Evolutionary conservation across 2,113 vertebrate species (phyloP).

Genomic region (Aphyosemion australe): DNA sequence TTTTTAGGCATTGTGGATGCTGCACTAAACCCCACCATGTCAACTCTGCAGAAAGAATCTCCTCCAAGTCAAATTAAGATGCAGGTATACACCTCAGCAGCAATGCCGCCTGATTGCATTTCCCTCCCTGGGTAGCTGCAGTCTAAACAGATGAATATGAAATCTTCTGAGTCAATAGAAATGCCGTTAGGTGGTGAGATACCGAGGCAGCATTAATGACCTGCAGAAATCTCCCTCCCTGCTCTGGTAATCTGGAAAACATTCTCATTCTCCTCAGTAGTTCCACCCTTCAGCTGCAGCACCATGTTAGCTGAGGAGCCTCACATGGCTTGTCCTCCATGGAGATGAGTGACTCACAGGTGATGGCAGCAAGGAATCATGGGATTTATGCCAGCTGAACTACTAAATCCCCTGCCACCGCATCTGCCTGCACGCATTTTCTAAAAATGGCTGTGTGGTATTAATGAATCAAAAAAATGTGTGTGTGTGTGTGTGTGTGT

Average conservation of each 20-base stretch:
- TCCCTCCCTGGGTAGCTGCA: conserved; percentile 54
- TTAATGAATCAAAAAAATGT: neutral
- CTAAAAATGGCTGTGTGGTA: neutral
- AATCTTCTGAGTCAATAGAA: conserved; percentile 77
- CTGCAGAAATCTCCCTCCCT: conserved; percentile 36
- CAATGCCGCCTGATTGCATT: conserved; percentile 70
- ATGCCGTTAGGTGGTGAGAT: conserved; percentile 69
- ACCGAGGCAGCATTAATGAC: conserved; percentile 48
- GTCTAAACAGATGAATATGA: conserved; percentile 74
- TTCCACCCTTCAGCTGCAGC: conserved; percentile 13
- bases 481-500: neutral
- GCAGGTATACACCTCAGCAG: conserved; percentile 69
- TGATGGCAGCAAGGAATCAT: conserved; percentile 14
- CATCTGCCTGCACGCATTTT: neutral
- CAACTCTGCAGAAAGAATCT: neutral
- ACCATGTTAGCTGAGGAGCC: conserved; percentile 1
- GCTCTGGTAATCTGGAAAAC: conserved; percentile 9
- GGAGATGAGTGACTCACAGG: conserved; percentile 27
- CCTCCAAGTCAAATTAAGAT: conserved; percentile 70
- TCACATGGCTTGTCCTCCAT: conserved; percentile 17
- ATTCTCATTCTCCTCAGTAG: conserved; percentile 15
- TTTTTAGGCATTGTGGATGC: neutral
- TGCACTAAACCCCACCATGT: neutral
- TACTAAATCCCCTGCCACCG: neutral
- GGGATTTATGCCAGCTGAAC: neutral